Base-by-base conservation (phyloP, 2,888 invertebrate genomes). In the Charanyca ferruginea region DNA sequence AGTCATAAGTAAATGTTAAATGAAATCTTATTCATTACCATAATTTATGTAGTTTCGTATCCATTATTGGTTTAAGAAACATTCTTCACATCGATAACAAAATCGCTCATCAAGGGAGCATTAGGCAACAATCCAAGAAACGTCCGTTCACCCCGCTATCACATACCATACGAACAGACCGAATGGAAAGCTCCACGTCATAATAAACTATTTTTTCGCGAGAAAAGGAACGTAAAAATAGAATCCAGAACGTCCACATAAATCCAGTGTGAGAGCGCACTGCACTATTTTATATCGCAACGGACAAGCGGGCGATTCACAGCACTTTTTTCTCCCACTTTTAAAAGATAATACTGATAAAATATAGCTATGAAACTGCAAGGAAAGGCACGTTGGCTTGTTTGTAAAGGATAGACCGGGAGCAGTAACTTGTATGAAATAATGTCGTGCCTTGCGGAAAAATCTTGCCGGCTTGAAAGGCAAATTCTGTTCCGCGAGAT, bases 81-180 rank as follows among this genome's bases (percentile, higher is more conserved):
- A 70, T 55, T 20, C n/a, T 38, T 53, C 23, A 16, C 38, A 61
- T 60, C 45, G 28, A 69, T 53, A 64, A 28, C 38, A 60, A 23
- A 41, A 75, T 45, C 84, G 73, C 80, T 81, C 83, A 83, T 87
- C 87, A 88, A 85, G 83, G 73, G 79, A 83, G 80, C 89, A 92
- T 93, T 92, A 93, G 93, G 92, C 92, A 92, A 65, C 77, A 80
- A 80, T 93, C 92, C 93, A 93, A 91, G 11, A 73, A 68, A 64
- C 79, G 84, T 85, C 76, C 88, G 87, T 90, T 91, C 88, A 91
- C 92, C 91, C 88, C 85, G 70, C 85, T 86, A 88, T 85, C 85
- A 86, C 61, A 78, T 72, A 47, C 51, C 71, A 68, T 59, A 63
- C 53, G 35, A 18, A 65, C 70, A 77, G 67, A 68, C 80, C 80